Percentiles rank a stretch among this genome's conserved stretches.
These are phyloP conservation scores for Eupelmus urozonus DNA, from an alignment of 2,888 invertebrate genomes.

Conservation along the genomic window DNA sequence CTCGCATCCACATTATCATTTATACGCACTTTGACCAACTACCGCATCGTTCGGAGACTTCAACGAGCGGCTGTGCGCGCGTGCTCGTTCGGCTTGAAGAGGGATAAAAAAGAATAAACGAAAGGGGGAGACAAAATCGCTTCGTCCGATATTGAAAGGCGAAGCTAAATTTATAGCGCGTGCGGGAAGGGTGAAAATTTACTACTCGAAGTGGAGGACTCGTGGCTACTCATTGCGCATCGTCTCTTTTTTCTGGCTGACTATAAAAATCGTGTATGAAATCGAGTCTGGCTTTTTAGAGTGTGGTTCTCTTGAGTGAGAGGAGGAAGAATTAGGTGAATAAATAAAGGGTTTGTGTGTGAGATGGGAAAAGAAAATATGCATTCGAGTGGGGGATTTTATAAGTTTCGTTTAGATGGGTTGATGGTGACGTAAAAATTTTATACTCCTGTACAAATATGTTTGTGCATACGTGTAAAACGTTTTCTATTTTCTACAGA, in stretches of 20 bases:
- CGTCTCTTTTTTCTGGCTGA: slow-evolving; percentile 1
- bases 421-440: not conserved
- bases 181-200: slow-evolving; percentile 72
- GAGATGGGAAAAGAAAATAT: slow-evolving; percentile 14
- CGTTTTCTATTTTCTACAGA: not conserved
- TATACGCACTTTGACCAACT: not conserved
- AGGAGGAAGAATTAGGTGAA: slow-evolving; percentile 68
- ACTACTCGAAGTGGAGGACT: slow-evolving; percentile 64
- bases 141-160: slow-evolving; percentile 66
- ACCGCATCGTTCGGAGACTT: slow-evolving; percentile 32
- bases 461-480: not conserved
- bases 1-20: not conserved
- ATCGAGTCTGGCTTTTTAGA: slow-evolving; percentile 33
- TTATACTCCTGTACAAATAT: slow-evolving; percentile 12
- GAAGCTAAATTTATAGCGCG: slow-evolving; percentile 70
- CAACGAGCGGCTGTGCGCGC: slow-evolving; percentile 37
- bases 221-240: slow-evolving; percentile 13
- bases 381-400: not conserved
- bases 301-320: not conserved
- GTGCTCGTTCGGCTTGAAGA: not conserved
- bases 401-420: slow-evolving; percentile 6
- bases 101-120: not conserved
- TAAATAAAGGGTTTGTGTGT: slow-evolving; percentile 66
- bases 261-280: slow-evolving; percentile 43
- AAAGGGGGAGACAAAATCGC: slow-evolving; percentile 47